Percentiles rank a stretch among this genome's conserved stretches.
Evolutionary conservation across 2,113 vertebrate genomes (phyloP).

Genomic region (Cygnus buccinator): DNA sequence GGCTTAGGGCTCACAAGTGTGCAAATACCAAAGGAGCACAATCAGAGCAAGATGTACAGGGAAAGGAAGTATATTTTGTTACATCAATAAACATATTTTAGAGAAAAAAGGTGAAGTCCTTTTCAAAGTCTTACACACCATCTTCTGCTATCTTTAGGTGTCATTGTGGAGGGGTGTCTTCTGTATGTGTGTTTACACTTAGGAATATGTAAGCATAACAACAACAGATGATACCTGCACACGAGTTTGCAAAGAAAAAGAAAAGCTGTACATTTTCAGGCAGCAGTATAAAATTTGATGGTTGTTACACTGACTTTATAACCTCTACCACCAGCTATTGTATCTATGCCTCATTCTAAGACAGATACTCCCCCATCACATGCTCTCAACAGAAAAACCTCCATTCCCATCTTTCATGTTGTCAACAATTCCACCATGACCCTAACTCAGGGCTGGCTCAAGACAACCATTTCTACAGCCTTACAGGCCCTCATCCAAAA

Average conservation of each 20-base stretch:
- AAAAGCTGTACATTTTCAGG: not conserved
- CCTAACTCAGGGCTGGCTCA: not conserved
- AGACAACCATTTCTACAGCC: not conserved
- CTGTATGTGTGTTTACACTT: not conserved
- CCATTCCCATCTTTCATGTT: not conserved
- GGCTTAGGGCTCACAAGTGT: not conserved
- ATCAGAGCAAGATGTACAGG: not conserved
- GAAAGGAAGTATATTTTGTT: not conserved
- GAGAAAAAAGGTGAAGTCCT: not conserved
- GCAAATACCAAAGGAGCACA: not conserved
- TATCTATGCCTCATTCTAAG: not conserved
- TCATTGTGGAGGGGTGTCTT: not conserved
- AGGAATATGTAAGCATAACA: not conserved
- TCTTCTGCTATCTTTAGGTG: not conserved
- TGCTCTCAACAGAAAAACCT: not conserved
- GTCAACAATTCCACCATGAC: not conserved
- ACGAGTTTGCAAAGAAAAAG: not conserved
- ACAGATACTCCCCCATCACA: not conserved
- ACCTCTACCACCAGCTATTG: not conserved
- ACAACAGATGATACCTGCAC: not conserved
- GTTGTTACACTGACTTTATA: not conserved
- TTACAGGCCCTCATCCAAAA: not conserved
- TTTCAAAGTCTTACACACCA: not conserved
- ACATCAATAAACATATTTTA: not conserved
- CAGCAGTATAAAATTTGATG: not conserved